A percentile compares a stretch with the other conserved stretches of the same genome.
These are phyloP conservation scores for Erpornis zantholeuca DNA, from an alignment of 2,113 vertebrate genomes.

Conservation along the genomic window DNA sequence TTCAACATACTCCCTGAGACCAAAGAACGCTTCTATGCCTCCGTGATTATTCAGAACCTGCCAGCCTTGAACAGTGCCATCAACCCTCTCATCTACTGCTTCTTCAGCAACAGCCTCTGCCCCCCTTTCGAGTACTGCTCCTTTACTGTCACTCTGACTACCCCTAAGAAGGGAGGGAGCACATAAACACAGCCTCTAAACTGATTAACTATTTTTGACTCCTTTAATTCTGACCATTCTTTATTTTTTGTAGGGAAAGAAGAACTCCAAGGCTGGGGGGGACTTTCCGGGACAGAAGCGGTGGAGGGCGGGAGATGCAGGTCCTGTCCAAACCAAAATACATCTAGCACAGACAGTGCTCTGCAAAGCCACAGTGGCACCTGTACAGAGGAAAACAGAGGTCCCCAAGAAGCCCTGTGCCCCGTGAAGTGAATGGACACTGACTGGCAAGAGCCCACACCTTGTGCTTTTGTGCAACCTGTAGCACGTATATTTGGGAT, in stretches of 20 bases:
- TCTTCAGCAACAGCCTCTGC: constrained; percentile 69
- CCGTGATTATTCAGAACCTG: constrained; percentile 80
- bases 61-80: constrained; percentile 78
- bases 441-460: neutral
- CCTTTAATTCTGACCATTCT: neutral
- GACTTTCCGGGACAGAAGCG: constrained; percentile 35
- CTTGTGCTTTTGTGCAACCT: neutral
- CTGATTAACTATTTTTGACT: neutral
- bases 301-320: constrained; percentile 68
- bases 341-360: neutral
- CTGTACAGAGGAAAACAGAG: neutral
- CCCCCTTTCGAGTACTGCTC: constrained; percentile 49
- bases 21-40: constrained; percentile 72
- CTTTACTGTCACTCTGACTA: neutral
- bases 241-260: constrained; percentile 61
- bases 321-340: constrained; percentile 68
- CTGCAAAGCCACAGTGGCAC: neutral
- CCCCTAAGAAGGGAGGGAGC: neutral
- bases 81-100: constrained; percentile 78
- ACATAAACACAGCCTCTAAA: neutral
- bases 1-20: constrained; percentile 79
- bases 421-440: rapidly evolving
- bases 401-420: neutral
- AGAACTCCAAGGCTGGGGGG: constrained; percentile 45
- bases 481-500: rapidly evolving